A percentile compares a stretch with the other conserved stretches of the same genome.
phyloP scores from a whole-genome alignment of 2,113 vertebrate species.

The Dryoscopus gambensis region DNA sequence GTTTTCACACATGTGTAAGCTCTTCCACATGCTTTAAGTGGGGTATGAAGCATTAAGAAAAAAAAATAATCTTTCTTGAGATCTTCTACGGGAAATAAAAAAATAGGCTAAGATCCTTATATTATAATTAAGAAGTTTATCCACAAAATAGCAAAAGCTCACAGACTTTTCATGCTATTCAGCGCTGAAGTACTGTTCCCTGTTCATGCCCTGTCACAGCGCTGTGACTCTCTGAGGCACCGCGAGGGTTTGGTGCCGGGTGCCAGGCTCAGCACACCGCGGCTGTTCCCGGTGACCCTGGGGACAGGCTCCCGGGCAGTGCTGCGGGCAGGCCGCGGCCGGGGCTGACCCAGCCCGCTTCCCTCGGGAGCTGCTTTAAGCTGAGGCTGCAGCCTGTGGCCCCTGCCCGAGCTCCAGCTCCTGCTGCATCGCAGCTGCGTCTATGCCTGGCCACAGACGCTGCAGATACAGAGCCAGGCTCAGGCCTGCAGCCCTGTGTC shows the following conservation, averaged over 20 bases:
- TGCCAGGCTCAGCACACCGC: fast-evolving
- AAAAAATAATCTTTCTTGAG: not conserved
- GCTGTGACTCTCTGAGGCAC: not conserved
- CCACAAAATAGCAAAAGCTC: not conserved
- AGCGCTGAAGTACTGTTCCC: not conserved
- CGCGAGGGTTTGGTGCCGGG: fast-evolving
- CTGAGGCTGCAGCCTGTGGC: not conserved
- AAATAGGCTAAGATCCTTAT: not conserved
- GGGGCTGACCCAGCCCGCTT: fast-evolving
- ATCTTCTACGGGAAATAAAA: not conserved
- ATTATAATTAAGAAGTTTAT: not conserved
- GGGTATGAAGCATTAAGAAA: not conserved
- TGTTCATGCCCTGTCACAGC: fast-evolving
- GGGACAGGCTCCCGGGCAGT: not conserved
- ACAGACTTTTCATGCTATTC: not conserved
- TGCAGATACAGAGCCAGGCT: not conserved
- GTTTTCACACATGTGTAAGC: fast-evolving
- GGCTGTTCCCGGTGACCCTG: not conserved
- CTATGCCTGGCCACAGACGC: not conserved
- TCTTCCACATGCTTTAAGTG: not conserved
- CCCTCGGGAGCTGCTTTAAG: not conserved
- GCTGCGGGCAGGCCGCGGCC: fast-evolving
- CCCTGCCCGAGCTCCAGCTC: not conserved
- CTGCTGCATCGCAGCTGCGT: fast-evolving
- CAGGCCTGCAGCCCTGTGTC: not conserved